Evolutionary conservation across 2,113 vertebrate genomes (phyloP).

Genomic region (Thunnus thynnus): DNA sequence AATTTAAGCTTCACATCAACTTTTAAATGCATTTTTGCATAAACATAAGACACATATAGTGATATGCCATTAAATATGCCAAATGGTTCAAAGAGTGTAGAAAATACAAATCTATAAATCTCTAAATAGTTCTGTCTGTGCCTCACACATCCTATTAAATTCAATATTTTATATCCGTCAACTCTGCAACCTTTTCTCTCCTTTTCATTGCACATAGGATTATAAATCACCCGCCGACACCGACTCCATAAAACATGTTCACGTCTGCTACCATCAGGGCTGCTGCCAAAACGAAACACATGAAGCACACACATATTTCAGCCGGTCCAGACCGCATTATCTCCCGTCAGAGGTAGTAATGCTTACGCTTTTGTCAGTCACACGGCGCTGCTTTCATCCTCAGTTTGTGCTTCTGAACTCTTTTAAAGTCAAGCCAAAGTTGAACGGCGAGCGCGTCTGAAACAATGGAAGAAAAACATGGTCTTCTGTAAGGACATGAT

Average conservation of each 20-base stretch:
- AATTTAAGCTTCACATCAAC: too few relatives aligned
- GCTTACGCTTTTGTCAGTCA: constrained; percentile 1
- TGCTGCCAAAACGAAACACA: background rate
- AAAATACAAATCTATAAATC: too few relatives aligned
- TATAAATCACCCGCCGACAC: constrained; percentile 11
- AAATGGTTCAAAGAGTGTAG: too few relatives aligned
- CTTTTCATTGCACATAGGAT: background rate
- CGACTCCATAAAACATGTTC: background rate
- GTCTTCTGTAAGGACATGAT: background rate
- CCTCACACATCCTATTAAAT: too few relatives aligned
- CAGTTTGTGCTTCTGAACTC: background rate
- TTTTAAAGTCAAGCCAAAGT: background rate
- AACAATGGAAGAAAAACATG: background rate
- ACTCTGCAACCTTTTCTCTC: too few relatives aligned
- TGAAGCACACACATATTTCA: background rate
- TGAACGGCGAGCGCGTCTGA: background rate
- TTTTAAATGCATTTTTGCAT: too few relatives aligned
- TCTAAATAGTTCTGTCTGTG: too few relatives aligned
- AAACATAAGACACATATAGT: too few relatives aligned
- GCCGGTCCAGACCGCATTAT: background rate
- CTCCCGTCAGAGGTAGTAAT: background rate
- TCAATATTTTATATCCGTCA: too few relatives aligned
- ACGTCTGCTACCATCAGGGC: background rate
- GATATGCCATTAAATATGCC: too few relatives aligned
- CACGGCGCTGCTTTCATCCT: background rate